Evolutionary conservation across 2,797 vertebrate genomes (phyloP), one percentile per base, ranked within the genome.

Genomic region (Naso thynnoides): DNA sequence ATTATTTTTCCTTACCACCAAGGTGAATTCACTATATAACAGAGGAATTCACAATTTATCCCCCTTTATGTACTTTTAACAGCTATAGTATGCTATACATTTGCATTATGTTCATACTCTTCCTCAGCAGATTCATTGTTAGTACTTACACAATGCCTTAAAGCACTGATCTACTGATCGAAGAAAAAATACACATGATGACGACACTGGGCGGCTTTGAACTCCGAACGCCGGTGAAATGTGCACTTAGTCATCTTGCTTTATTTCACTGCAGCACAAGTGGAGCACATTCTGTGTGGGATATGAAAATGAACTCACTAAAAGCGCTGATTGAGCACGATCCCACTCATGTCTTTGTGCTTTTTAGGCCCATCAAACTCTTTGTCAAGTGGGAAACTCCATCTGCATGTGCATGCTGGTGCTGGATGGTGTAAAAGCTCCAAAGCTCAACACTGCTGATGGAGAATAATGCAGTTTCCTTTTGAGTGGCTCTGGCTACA

Each of bases 381-480:
- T 61, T 76, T 85, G 76, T 89, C 82, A 71, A 89, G 88, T 89
- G 87, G 79, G 70, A 86, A 88, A 85, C 83, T 86, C 76, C 82
- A 86, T 89, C 89, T 90, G 76, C 87, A 53, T 70, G 61, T 78
- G 83, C 76, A 65, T 56, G 70, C 70, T 60, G 23, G 67, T 76
- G 59, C 31, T 79, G 84, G 77, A 86, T 86, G 84, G 58, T 84
- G 49, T 87, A 88, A 87, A 83, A 72, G 86, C 80, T 81, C 38
- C 27, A 52, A 76, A 58, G 53, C 79, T 78, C 56, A 31, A 62
- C 74, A 66, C 55, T 73, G 70, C 77, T 84, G 79, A 84, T 84
- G 78, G 86, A 78, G 76, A 85, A 88, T 88, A 88, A 85, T 84
- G 80, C 76, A 62, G 66, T 89, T 89, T 91, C 79, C 73, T 68